Percentiles rank a stretch among this genome's conserved stretches.
Conservation (phyloP, 1,140 invertebrate genomes). For the Polyergus mexicanus region DNA sequence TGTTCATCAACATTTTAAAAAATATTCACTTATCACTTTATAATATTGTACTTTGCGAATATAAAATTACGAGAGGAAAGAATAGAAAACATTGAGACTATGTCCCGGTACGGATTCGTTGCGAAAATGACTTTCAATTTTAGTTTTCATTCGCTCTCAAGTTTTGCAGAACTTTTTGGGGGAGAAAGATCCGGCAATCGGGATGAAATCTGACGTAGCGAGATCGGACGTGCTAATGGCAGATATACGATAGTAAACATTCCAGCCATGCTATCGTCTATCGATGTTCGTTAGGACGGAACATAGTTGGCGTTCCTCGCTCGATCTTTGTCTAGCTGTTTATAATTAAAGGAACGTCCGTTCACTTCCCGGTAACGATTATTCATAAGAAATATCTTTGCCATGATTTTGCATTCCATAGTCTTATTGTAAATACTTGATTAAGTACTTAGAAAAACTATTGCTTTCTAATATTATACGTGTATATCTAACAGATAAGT, state of each 20-base stretch:
- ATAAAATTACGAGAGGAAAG: neutral
- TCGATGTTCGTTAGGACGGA: slow-evolving; percentile 38
- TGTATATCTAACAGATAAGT: neutral
- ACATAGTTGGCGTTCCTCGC: slow-evolving; percentile 11
- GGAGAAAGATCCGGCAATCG: slow-evolving; percentile 2
- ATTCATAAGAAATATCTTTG: neutral
- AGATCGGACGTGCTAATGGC: slow-evolving; percentile 36
- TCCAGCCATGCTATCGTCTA: slow-evolving; percentile 10
- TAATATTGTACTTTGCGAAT: too few species aligned
- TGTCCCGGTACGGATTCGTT: neutral
- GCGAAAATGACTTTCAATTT: neutral
- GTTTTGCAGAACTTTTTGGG: slow-evolving; percentile 2
- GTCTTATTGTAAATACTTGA: neutral
- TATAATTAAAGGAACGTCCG: slow-evolving; percentile 20
- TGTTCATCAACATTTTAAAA: too few species aligned
- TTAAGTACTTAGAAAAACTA: neutral
- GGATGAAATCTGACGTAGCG: slow-evolving; percentile 38
- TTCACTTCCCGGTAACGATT: slow-evolving; percentile 3
- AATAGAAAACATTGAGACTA: slow-evolving; percentile 20
- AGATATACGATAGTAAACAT: neutral
- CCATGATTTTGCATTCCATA: slow-evolving; percentile 2
- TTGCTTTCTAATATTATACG: neutral
- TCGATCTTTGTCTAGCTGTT: neutral
- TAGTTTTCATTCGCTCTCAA: neutral
- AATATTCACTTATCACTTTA: too few species aligned